Percentiles rank a stretch among this genome's conserved stretches.
Evolutionary conservation across 1,140 invertebrate genomes (phyloP).

Genomic region (Euwallacea fornicatus): DNA sequence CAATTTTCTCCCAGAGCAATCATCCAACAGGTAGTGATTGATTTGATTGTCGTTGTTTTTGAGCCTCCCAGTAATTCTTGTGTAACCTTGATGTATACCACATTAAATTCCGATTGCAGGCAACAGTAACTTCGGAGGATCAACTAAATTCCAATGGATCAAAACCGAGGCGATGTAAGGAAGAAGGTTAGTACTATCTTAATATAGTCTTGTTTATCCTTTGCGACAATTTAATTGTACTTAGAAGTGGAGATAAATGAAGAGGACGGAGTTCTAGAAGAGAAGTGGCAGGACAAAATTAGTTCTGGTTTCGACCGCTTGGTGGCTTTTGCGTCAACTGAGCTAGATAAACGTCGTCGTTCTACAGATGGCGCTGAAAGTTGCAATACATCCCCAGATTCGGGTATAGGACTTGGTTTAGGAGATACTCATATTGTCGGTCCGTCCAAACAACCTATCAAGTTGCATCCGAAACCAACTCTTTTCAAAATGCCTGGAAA

Average conservation of each 20-base stretch:
- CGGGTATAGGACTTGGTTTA: conserved; percentile 71
- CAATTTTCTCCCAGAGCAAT: conserved; percentile 50
- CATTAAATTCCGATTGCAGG: neutral
- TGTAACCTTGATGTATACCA: conserved; percentile 27
- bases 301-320: conserved; percentile 84
- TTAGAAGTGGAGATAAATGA: conserved; percentile 55
- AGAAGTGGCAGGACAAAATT: conserved; percentile 83
- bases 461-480: conserved; percentile 51
- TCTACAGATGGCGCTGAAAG: conserved; percentile 71
- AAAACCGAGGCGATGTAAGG: conserved; percentile 46
- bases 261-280: conserved; percentile 63
- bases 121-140: conserved; percentile 24
- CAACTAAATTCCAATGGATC: neutral
- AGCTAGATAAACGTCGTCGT: conserved; percentile 76
- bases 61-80: conserved; percentile 7
- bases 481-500: conserved; percentile 53
- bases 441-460: conserved; percentile 51
- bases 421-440: conserved; percentile 58
- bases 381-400: conserved; percentile 76
- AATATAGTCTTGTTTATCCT: neutral
- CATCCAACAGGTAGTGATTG: conserved; percentile 42
- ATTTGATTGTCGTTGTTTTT: neutral
- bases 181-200: conserved; percentile 49
- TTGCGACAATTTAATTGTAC: neutral
- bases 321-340: conserved; percentile 82